Conservation (phyloP, 1,140 invertebrate genomes). For the Apolygus lucorum region DNA sequence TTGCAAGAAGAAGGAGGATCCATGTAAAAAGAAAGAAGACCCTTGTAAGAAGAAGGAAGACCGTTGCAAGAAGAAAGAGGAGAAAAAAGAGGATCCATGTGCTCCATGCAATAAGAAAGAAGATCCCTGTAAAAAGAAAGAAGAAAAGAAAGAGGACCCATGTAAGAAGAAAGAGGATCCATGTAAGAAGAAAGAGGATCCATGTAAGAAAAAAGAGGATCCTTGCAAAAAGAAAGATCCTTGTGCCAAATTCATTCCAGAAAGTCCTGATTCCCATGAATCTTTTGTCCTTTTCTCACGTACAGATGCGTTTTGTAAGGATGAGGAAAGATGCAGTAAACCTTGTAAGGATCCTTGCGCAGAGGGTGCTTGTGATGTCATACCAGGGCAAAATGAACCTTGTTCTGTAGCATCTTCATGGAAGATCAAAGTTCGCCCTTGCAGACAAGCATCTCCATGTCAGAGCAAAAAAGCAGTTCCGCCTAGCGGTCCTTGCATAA, state of each 20-base stretch:
- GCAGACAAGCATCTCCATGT: too few relatives aligned
- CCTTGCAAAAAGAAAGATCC: constrained; percentile 4
- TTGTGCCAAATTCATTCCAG: constrained; percentile 7
- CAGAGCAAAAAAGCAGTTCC: too few relatives aligned
- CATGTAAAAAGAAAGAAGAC: constrained; percentile 22
- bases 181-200: neutral
- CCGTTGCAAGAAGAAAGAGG: constrained; percentile 14
- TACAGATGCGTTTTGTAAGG: constrained; percentile 9
- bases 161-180: constrained; percentile 19
- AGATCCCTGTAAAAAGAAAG: constrained; percentile 18
- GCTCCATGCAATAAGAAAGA: constrained; percentile 16
- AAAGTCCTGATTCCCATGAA: too few relatives aligned
- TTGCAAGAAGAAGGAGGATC: constrained; percentile 24
- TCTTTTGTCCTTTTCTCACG: too few relatives aligned
- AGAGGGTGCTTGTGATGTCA: constrained; percentile 2
- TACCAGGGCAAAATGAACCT: neutral
- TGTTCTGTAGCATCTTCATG: neutral
- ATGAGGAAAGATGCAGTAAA: constrained; percentile 8
- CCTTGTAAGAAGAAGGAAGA: constrained; percentile 17
- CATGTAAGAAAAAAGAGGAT: constrained; percentile 17
- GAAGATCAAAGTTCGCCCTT: neutral
- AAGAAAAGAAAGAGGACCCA: constrained; percentile 13
- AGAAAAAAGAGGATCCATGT: constrained; percentile 1
- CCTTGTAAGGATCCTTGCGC: constrained; percentile 3
- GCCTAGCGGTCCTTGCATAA: too few relatives aligned